Evolutionary conservation across 2,113 vertebrate species (phyloP).

Genomic region (Chitala chitala): DNA sequence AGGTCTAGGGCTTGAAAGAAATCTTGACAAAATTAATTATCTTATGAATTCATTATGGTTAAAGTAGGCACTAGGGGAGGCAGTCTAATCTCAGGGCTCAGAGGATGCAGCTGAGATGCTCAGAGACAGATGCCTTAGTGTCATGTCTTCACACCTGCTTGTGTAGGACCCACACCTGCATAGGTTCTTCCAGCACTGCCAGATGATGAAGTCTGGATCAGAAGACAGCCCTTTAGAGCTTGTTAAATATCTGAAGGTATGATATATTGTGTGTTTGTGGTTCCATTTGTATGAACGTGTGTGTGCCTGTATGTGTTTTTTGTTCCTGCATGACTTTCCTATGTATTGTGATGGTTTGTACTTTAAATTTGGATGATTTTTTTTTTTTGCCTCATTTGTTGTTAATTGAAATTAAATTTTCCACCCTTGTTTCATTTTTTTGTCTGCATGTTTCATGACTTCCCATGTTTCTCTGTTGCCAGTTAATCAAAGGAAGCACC

Average conservation of each 20-base stretch:
- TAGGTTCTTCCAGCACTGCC: constrained; percentile 93
- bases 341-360: not conserved
- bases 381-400: no score
- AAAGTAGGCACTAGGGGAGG: no score
- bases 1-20: no score
- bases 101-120: not conserved
- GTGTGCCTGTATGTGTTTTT: not conserved
- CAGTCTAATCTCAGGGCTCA: no score
- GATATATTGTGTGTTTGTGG: not conserved
- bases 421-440: no score
- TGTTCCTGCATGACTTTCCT: not conserved
- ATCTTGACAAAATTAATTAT: no score
- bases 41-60: no score
- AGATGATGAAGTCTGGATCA: constrained; percentile 70
- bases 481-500: no score
- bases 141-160: constrained; percentile 17
- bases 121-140: no score
- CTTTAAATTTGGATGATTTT: not conserved
- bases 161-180: constrained; percentile 87
- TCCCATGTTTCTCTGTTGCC: no score
- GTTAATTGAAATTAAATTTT: no score
- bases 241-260: constrained; percentile 90
- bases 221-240: constrained; percentile 80
- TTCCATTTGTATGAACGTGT: not conserved
- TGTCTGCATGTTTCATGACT: no score